phyloP scores from a whole-genome alignment of 2,888 invertebrate species.

The Herminia tarsipennalis region DNA sequence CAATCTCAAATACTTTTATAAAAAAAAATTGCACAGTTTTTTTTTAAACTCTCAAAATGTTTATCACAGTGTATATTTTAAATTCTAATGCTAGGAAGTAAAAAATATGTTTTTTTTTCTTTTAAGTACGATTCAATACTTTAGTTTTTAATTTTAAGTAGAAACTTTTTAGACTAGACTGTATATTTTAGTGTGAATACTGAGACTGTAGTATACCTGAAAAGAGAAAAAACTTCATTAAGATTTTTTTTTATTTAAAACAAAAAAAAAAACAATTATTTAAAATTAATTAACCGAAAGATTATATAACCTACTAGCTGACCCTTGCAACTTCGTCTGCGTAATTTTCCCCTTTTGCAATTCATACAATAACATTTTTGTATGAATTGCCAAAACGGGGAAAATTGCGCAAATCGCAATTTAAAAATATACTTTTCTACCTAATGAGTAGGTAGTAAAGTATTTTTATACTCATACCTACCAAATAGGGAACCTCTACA shows the following conservation, averaged over 20 bases:
- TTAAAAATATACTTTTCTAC: no score
- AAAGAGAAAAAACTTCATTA: slow-evolving; percentile 39
- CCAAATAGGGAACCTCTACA: no score
- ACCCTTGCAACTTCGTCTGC: no score
- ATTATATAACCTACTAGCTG: no score
- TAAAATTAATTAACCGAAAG: no score
- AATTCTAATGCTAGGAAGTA: slow-evolving; percentile 40
- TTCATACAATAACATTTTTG: no score
- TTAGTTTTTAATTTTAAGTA: slow-evolving; percentile 58
- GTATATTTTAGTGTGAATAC: slow-evolving; percentile 64
- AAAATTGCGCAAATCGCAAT: no score
- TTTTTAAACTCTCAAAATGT: slow-evolving; percentile 26
- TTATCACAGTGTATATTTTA: slow-evolving; percentile 57
- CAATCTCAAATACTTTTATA: slow-evolving; percentile 27
- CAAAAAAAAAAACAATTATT: neutral
- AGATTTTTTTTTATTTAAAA: neutral
- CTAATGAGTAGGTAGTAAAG: no score
- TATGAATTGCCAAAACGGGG: no score
- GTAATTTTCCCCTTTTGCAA: no score
- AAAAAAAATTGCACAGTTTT: slow-evolving; percentile 51
- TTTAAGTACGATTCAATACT: slow-evolving; percentile 76
- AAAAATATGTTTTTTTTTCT: slow-evolving; percentile 36
- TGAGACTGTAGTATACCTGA: slow-evolving; percentile 62
- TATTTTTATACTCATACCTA: no score
- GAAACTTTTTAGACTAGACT: slow-evolving; percentile 82